These are phyloP conservation scores for Limnephilus auricula DNA, from an alignment of 2,888 invertebrate species.

Conservation along the genomic window DNA sequence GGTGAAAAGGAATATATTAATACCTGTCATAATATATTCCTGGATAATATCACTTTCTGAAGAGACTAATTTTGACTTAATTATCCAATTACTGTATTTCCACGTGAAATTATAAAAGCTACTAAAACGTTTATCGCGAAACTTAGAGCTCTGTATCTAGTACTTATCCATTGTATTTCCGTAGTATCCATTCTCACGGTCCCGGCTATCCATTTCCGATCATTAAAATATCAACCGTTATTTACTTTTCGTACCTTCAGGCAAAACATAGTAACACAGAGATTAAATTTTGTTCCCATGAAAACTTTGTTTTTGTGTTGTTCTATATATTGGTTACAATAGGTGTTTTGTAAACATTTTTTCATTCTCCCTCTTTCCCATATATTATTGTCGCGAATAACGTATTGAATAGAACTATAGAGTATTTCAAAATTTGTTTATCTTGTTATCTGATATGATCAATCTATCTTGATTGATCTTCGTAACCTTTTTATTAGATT, in stretches of 20 bases:
- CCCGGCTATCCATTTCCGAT: conserved; percentile 9
- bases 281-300: background rate
- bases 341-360: background rate
- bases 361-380: background rate
- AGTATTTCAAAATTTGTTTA: too few species aligned
- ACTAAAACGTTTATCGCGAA: conserved; percentile 6
- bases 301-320: background rate
- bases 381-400: background rate
- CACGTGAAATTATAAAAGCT: background rate
- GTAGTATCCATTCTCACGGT: conserved; percentile 13
- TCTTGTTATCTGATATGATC: too few species aligned
- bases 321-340: background rate
- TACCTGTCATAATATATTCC: too few species aligned
- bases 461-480: too few species aligned
- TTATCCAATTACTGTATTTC: conserved; percentile 12
- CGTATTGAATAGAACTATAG: too few species aligned
- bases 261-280: background rate
- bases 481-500: too few species aligned
- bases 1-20: too few species aligned
- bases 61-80: background rate
- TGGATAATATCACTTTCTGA: too few species aligned
- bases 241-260: conserved; percentile 2
- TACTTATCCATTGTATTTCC: conserved; percentile 11
- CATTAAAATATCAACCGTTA: conserved; percentile 20
- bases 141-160: background rate